A percentile compares a stretch with the other conserved stretches of the same genome.
phyloP scores from a whole-genome alignment of 2,888 invertebrate genomes.

The Synergus itoensis region DNA sequence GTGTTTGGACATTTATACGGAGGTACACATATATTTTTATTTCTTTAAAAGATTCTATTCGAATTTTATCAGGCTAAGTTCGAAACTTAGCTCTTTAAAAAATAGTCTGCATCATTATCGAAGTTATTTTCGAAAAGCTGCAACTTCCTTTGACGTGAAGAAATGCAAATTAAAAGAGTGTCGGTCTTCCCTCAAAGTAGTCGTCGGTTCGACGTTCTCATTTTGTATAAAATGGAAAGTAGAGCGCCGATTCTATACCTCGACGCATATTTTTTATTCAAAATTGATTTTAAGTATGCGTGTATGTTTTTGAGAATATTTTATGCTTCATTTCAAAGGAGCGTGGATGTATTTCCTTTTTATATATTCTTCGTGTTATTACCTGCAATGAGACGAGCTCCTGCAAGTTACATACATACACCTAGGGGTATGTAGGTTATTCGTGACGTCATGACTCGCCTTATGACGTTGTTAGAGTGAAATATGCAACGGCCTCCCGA shows the following conservation, averaged over 20 bases:
- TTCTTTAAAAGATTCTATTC: too few species aligned
- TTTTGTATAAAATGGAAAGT: not conserved
- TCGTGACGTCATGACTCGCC: constrained; percentile 45
- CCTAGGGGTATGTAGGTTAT: constrained; percentile 43
- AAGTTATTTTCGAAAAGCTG: too few species aligned
- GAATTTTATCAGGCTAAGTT: too few species aligned
- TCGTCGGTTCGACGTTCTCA: not conserved
- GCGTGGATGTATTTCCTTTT: not conserved
- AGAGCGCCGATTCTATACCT: not conserved
- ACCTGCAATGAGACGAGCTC: not conserved
- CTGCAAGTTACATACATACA: constrained; percentile 41
- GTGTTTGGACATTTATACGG: too few species aligned
- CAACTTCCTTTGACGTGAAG: too few species aligned
- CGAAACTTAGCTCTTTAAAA: too few species aligned
- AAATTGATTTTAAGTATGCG: not conserved
- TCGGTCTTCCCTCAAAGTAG: too few species aligned
- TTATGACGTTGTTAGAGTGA: constrained; percentile 44
- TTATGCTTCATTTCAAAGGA: not conserved
- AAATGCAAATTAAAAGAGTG: too few species aligned
- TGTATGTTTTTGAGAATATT: not conserved
- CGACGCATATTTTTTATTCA: not conserved
- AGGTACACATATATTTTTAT: too few species aligned
- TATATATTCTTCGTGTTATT: not conserved
- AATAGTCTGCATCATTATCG: too few species aligned
- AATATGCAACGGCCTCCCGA: constrained; percentile 46